Evolutionary conservation across 2,113 vertebrate species (phyloP).

Genomic region (Labrus mixtus): DNA sequence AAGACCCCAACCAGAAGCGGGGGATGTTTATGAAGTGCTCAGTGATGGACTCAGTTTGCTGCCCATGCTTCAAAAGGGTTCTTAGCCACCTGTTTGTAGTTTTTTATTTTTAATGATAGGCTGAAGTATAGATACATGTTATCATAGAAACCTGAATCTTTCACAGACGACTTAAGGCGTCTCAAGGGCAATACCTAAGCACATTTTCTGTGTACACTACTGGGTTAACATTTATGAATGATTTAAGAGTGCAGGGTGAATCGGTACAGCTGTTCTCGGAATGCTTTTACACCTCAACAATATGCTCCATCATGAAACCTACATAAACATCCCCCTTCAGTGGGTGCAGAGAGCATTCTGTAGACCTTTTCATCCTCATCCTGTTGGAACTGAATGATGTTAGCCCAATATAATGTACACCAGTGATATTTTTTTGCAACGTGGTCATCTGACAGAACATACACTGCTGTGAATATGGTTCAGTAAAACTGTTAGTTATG

Average conservation of each 20-base stretch:
- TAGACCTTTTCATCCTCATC: constrained; percentile 11
- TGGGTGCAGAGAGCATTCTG: constrained; percentile 4
- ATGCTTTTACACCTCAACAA: constrained; percentile 17
- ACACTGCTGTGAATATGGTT: constrained; percentile 23
- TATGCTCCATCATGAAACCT: constrained; percentile 8
- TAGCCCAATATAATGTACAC: not conserved
- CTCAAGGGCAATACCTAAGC: constrained; percentile 51
- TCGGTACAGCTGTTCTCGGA: constrained; percentile 44
- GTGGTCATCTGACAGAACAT: constrained; percentile 12
- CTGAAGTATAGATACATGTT: constrained; percentile 58
- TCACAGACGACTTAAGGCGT: constrained; percentile 24
- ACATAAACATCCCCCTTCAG: constrained; percentile 3
- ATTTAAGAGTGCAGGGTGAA: constrained; percentile 63
- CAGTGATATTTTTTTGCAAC: not conserved
- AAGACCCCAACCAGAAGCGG: constrained; percentile 23
- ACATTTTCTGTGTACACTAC: constrained; percentile 55
- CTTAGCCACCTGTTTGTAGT: constrained; percentile 70
- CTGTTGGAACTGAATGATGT: constrained; percentile 12
- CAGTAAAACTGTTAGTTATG: constrained; percentile 26
- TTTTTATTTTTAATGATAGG: constrained; percentile 76
- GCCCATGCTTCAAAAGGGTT: constrained; percentile 50
- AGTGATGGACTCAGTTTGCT: constrained; percentile 28
- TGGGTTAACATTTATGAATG: constrained; percentile 79
- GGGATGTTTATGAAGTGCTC: constrained; percentile 43
- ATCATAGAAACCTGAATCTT: constrained; percentile 39